Evolutionary conservation across 2,888 invertebrate species (phyloP).

Genomic region (Meliscaeva auricollis): DNA sequence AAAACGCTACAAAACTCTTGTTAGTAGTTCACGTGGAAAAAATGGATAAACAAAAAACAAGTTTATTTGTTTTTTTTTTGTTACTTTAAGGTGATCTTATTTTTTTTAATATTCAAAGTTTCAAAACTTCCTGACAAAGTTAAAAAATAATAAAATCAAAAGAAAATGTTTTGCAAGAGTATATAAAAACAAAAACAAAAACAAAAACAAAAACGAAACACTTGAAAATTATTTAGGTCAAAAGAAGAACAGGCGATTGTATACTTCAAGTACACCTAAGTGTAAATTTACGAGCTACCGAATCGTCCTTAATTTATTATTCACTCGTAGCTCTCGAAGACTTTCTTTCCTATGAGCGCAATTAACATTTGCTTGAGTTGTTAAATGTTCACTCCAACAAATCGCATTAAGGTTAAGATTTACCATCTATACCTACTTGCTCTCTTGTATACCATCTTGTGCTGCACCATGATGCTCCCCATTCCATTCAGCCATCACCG

Average conservation of each 20-base stretch:
- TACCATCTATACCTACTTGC: background rate
- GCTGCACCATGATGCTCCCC: too few relatives aligned
- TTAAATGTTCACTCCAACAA: slow-evolving; percentile 45
- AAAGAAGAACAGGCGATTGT: slow-evolving; percentile 23
- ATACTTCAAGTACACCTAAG: background rate
- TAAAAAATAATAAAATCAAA: too few relatives aligned
- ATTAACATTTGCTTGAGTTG: slow-evolving; percentile 37
- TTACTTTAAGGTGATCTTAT: background rate
- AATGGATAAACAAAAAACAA: background rate
- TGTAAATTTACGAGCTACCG: slow-evolving; percentile 22
- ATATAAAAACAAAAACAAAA: background rate
- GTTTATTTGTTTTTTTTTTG: background rate
- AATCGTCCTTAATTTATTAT: slow-evolving; percentile 31
- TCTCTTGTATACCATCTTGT: background rate
- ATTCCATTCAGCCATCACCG: background rate
- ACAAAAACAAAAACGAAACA: background rate
- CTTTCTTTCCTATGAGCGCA: slow-evolving; percentile 8
- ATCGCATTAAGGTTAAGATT: slow-evolving; percentile 45
- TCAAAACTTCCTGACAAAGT: slow-evolving; percentile 8
- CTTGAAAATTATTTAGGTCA: slow-evolving; percentile 12
- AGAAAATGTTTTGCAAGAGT: too few relatives aligned
- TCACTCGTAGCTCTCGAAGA: background rate
- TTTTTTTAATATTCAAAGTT: slow-evolving; percentile 2
- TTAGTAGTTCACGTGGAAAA: background rate
- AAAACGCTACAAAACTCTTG: background rate